Conservation (phyloP, 2,797 vertebrate genomes). For the Pantherophis alleghaniensis region DNA sequence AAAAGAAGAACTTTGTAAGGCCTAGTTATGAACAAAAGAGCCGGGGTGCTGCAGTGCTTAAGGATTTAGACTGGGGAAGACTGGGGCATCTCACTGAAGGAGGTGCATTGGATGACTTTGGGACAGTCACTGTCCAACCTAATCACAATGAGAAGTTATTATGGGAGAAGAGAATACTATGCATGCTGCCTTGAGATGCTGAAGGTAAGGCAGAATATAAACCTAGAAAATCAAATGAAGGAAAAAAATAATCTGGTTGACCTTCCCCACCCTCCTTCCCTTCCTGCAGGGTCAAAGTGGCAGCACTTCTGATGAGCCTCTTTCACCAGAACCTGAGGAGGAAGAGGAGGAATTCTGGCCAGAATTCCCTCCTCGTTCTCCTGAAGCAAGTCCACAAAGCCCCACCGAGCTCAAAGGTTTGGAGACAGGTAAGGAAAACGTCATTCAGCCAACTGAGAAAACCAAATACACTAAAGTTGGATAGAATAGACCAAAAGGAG, state of each 20-base stretch:
- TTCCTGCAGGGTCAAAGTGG: neutral
- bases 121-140: neutral
- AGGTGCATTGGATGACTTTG: neutral
- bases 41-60: neutral
- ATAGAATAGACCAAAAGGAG: neutral
- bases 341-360: slow-evolving; percentile 54
- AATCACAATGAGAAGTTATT: neutral
- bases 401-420: slow-evolving; percentile 11
- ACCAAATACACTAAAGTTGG: neutral
- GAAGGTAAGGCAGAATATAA: neutral
- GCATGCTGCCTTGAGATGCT: neutral
- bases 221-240: neutral
- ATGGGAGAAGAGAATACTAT: neutral
- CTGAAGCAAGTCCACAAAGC: slow-evolving; percentile 50
- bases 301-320: slow-evolving; percentile 20
- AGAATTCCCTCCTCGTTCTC: slow-evolving; percentile 56
- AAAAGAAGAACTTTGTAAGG: neutral
- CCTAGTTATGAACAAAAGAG: neutral
- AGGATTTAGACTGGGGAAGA: neutral
- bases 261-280: neutral
- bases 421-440: slow-evolving; percentile 5
- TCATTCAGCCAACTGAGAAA: neutral
- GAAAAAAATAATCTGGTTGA: neutral
- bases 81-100: neutral
- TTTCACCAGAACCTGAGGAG: slow-evolving; percentile 22